Base-by-base conservation (phyloP, 2,113 vertebrate genomes). In the Percina caprodes region DNA sequence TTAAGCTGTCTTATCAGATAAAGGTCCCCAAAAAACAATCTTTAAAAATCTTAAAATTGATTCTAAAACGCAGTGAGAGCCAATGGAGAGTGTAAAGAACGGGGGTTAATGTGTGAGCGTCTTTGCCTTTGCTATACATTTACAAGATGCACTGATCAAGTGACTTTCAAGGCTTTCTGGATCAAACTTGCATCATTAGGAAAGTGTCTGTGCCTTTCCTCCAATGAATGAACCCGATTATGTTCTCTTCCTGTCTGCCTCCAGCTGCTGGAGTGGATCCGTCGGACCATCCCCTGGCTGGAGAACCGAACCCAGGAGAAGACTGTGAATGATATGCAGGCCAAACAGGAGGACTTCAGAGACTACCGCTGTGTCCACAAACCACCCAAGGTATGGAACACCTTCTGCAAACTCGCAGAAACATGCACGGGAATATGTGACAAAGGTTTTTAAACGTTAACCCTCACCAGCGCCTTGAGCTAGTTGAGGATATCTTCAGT, bases 231-330 rank as follows among this genome's bases (percentile, higher is more conserved):
- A 61, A 10, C n/a, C n/a, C 12, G 15, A 71, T 23, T 9, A 9
- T 55, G 11, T 39, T 13, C 12, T 60, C 15, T 70, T 46, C 26
- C 18, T 60, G 21, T 67, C 23, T 51, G 26, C 45, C 12, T 26
- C 0, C 83, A 99, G 97, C 95, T 99, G 14, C 90, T 99, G 93
- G 97, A 97, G 73, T 99, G 98, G 98, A 99, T 99, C 91, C 94
- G 96, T 3, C 95, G 96, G 1, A 98, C 98, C n/a, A 97, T 99
- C 75, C 98, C 98, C 0, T 98, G 97, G 97, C 93, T 99, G 93
- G 96, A 99, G 91, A 95, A 98, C 78, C 94, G 97, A 0, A 95
- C 95, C 46, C 97, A 97, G 0, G 97, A 99, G 84, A 98, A 97
- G 85, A 98, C 97, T 14, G 97, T 99, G 49, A 94, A 95, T 0